These are phyloP conservation scores for Polietes domitor DNA, from an alignment of 2,888 invertebrate genomes.

Conservation along the genomic window DNA sequence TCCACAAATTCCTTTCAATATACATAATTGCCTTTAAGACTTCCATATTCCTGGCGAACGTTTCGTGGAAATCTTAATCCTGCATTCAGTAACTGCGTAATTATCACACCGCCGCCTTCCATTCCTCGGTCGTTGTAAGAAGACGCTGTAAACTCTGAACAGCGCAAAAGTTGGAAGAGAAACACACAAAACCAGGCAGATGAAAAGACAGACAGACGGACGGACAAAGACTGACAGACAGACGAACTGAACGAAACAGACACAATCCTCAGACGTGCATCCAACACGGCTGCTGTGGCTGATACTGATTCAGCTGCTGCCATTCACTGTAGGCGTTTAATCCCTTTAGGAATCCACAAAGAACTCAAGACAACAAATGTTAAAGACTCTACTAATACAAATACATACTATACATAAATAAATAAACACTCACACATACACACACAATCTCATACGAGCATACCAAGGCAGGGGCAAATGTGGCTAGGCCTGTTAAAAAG, in stretches of 20 bases:
- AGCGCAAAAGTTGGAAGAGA: conserved; percentile 35
- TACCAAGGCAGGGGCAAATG: background rate
- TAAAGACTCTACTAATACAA: conserved; percentile 47
- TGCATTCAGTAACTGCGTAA: too few relatives aligned
- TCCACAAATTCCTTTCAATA: conserved; percentile 53
- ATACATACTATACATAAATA: conserved; percentile 28
- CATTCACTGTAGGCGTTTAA: conserved; percentile 65
- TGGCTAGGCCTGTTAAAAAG: background rate
- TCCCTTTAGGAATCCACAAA: conserved; percentile 63
- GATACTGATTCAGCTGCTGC: conserved; percentile 40
- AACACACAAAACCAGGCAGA: background rate
- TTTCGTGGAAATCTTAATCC: too few relatives aligned
- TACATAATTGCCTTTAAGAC: conserved; percentile 53
- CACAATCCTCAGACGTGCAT: background rate
- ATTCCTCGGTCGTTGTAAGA: background rate
- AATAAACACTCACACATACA: conserved; percentile 7
- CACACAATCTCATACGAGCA: background rate
- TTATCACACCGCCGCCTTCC: background rate
- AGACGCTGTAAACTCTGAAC: background rate
- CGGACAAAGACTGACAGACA: background rate
- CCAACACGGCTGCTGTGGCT: background rate
- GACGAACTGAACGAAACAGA: background rate
- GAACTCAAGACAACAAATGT: conserved; percentile 60
- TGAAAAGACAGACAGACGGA: background rate
- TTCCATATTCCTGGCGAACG: too few relatives aligned